Base-by-base conservation (phyloP, 2,797 vertebrate genomes). In the Bufotes viridis region DNA sequence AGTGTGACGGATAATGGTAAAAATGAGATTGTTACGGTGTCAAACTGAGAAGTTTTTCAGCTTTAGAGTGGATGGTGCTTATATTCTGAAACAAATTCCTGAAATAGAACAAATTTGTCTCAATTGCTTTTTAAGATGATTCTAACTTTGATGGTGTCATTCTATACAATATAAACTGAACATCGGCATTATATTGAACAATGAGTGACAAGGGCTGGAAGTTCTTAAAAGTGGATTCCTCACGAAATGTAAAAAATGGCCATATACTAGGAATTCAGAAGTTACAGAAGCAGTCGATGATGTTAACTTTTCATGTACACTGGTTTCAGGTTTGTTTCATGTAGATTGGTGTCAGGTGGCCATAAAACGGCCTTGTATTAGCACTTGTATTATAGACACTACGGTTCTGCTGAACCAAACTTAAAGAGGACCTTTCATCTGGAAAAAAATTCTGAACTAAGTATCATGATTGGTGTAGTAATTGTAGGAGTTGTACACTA, bases 61-160 rank as follows among this genome's bases (percentile, higher is more conserved):
- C 61, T 24, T 61, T 51, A 42, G 49, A 51, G 72, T 75, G 42
- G 34, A 75, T 67, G 61, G 42, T 24, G 55, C 26, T 63, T 67
- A 53, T n/a, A 65, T 53, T n/a, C 42, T 82, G 61, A 67, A 53
- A 67, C 72, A 75, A 75, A 51, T 75, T 42, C 72, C 72, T 49
- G 72, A 6, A 49, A 75, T 22, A 49, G 34, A 22, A 18, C 18
- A 75, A 75, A 75, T 75, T 51, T 74, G 17, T 74, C 18, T 49
- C 17, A 12, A 75, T 75, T 20, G 42, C 42, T 34, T 51, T 75
- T 75, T 51, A 75, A 75, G 72, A 75, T 49, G 9, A 75, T 49
- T 75, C 18, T 3, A 49, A 75, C 34, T 75, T 75, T 49, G 11
- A 75, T 7, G 42, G 72, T 75, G 72, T 51, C 72, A 75, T 75